A percentile compares a stretch with the other conserved stretches of the same genome.
Conservation (phyloP, 2,797 vertebrate species). For the Gymnoscopelus microlampas region DNA sequence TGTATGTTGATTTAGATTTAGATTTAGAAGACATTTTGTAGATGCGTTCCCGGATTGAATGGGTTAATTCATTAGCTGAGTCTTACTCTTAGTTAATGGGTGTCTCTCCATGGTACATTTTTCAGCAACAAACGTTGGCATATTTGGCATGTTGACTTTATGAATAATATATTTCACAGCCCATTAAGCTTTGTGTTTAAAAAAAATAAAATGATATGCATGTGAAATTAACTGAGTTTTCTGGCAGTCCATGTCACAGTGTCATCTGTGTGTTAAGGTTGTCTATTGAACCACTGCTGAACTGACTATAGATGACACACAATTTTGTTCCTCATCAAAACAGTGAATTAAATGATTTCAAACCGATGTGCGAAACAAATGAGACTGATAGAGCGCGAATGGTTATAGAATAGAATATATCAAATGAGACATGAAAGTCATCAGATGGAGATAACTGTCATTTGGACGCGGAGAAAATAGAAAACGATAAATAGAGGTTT, state of each 20-base stretch:
- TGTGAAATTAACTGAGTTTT: constrained; percentile 54
- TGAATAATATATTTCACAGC: constrained; percentile 61
- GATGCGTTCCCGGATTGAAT: not conserved
- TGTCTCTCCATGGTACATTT: constrained; percentile 44
- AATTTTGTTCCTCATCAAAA: constrained; percentile 27
- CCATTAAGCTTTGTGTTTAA: constrained; percentile 54
- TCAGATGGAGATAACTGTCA: not conserved
- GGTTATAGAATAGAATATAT: constrained; percentile 8
- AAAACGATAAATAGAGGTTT: too few relatives aligned
- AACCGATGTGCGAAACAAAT: constrained; percentile 22
- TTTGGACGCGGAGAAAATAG: too few relatives aligned
- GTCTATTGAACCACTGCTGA: constrained; percentile 40
- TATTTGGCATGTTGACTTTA: constrained; percentile 50
- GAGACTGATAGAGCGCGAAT: constrained; percentile 19
- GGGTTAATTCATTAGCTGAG: constrained; percentile 21
- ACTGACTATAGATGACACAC: constrained; percentile 33
- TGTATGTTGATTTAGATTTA: too few relatives aligned
- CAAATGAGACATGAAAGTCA: not conserved
- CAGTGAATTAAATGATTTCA: not conserved
- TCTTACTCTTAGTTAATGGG: constrained; percentile 39
- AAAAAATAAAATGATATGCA: constrained; percentile 19
- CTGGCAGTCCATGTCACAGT: constrained; percentile 30
- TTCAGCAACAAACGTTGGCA: constrained; percentile 41
- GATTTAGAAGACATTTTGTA: too few relatives aligned
- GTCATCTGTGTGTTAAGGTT: constrained; percentile 22